Evolutionary conservation across 2,113 vertebrate species (phyloP).

Genomic region (Sisor rabdophorus): DNA sequence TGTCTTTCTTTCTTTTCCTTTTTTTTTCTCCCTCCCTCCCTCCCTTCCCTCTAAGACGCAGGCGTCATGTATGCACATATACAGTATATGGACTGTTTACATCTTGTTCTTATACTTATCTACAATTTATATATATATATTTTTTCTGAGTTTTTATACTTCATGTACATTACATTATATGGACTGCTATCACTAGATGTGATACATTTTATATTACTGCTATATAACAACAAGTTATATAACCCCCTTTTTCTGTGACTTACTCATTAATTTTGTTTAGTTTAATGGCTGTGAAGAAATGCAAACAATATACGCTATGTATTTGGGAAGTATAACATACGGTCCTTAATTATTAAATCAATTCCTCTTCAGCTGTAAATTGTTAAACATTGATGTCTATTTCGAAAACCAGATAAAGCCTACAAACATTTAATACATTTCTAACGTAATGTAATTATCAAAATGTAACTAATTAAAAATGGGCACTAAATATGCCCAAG

Average conservation of each 20-base stretch:
- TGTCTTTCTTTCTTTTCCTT: constrained; percentile 33
- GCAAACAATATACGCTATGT: constrained; percentile 35
- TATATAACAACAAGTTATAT: constrained; percentile 73
- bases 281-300: constrained; percentile 51
- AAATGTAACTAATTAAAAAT: not conserved
- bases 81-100: constrained; percentile 85
- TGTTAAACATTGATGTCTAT: not conserved
- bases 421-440: not conserved
- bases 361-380: constrained; percentile 22
- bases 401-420: too few relatives aligned
- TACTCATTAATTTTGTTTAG: constrained; percentile 43
- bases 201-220: constrained; percentile 83
- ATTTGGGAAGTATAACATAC: constrained; percentile 41
- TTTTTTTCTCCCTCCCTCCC: not conserved
- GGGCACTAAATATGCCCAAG: not conserved
- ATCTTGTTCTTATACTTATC: constrained; percentile 76
- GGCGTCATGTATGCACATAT: constrained; percentile 93
- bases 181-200: constrained; percentile 85
- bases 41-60: constrained; percentile 72
- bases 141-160: constrained; percentile 79
- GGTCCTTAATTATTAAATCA: constrained; percentile 28
- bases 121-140: constrained; percentile 64
- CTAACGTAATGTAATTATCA: not conserved
- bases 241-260: constrained; percentile 53
- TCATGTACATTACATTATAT: constrained; percentile 84